These are phyloP conservation scores for Pyrrhia umbra DNA, from an alignment of 2,888 invertebrate genomes.

Conservation along the genomic window DNA sequence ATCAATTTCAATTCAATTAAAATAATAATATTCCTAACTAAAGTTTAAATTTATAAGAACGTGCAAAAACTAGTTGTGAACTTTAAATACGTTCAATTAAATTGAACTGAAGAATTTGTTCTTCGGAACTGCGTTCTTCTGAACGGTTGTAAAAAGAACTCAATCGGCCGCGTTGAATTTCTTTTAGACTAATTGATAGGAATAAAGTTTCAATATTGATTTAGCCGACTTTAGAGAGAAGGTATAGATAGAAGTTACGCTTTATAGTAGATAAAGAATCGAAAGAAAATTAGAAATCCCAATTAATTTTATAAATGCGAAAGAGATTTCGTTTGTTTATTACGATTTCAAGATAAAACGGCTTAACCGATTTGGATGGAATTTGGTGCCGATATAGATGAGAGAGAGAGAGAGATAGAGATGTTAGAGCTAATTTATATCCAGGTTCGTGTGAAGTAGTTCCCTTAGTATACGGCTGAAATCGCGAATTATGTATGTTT, in stretches of 20 bases:
- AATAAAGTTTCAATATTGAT: constrained; percentile 14
- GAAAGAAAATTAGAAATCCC: no score
- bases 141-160: constrained; percentile 20
- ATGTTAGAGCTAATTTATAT: no score
- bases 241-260: not conserved
- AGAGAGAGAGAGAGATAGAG: no score
- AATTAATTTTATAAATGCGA: no score
- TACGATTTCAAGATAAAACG: no score
- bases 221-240: not conserved
- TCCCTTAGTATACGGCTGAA: no score
- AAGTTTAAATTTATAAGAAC: constrained; percentile 21
- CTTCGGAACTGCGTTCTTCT: constrained; percentile 10
- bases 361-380: no score
- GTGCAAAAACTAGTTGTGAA: constrained; percentile 19
- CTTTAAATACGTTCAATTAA: constrained; percentile 35
- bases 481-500: no score
- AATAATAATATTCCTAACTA: not conserved
- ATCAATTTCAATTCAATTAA: constrained; percentile 1
- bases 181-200: constrained; percentile 32
- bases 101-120: constrained; percentile 50
- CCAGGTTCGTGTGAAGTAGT: no score
- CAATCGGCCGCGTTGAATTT: constrained; percentile 25
- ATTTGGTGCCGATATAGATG: no score
- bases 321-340: no score
- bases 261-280: no score